These are phyloP conservation scores for Ectropis grisescens DNA, from an alignment of 1,140 invertebrate genomes.

Conservation along the genomic window DNA sequence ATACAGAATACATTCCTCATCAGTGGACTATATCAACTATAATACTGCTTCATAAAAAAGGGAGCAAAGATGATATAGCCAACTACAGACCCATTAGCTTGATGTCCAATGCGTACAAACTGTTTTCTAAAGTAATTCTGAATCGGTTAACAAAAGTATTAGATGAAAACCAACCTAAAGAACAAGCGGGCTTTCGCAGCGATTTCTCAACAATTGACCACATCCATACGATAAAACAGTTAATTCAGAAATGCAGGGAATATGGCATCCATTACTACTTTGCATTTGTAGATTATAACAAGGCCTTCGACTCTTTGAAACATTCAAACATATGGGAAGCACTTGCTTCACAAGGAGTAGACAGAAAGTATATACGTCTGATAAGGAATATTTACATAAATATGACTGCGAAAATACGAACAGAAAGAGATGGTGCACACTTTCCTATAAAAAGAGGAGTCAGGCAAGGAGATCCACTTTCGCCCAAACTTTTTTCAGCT, in stretches of 20 bases:
- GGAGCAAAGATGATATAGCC: conserved; percentile 13
- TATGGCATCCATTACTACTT: no score
- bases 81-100: conserved; percentile 19
- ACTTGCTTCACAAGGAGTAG: conserved; percentile 8
- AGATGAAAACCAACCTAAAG: no score
- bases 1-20: no score
- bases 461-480: conserved; percentile 13
- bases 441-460: conserved; percentile 12
- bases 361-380: conserved; percentile 12
- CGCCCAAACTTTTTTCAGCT: conserved; percentile 15
- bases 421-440: conserved; percentile 16
- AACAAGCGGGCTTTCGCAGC: conserved; percentile 15
- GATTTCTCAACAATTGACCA: conserved; percentile 15
- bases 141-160: conserved; percentile 11
- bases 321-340: conserved; percentile 16
- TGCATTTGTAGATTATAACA: no score
- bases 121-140: conserved; percentile 18
- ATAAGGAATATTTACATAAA: conserved; percentile 17
- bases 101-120: conserved; percentile 19
- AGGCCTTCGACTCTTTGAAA: no score
- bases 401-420: conserved; percentile 15
- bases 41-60: conserved; percentile 23
- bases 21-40: no score
- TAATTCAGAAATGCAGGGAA: conserved; percentile 15
- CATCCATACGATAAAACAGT: conserved; percentile 13